These are phyloP conservation scores for Tachypleus tridentatus DNA, from an alignment of 1,140 invertebrate species.

Conservation along the genomic window DNA sequence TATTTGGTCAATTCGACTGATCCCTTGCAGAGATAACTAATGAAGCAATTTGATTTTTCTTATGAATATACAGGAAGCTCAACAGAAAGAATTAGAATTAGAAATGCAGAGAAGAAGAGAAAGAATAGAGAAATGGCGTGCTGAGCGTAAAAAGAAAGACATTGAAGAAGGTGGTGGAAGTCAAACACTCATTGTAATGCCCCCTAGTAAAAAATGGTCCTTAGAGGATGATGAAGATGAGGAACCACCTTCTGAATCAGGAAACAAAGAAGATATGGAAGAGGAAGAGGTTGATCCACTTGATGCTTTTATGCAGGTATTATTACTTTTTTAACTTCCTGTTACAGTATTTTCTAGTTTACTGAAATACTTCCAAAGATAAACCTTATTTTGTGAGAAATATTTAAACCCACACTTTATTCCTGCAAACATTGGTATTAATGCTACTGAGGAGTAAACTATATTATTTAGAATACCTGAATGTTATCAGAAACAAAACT, in stretches of 20 bases:
- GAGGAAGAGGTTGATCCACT: slow-evolving; percentile 79
- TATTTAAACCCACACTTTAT: too few relatives aligned
- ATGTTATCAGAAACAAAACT: too few relatives aligned
- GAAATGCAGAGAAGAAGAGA: slow-evolving; percentile 95
- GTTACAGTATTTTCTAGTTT: slow-evolving; percentile 12
- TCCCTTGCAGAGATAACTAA: background rate
- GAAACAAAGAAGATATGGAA: slow-evolving; percentile 37
- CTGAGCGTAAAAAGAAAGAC: slow-evolving; percentile 73
- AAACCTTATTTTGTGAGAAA: too few relatives aligned
- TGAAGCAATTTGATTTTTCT: slow-evolving; percentile 4
- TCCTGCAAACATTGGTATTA: too few relatives aligned
- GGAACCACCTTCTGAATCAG: slow-evolving; percentile 27
- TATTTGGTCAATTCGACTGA: slow-evolving; percentile 1
- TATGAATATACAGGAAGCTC: slow-evolving; percentile 39
- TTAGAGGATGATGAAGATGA: slow-evolving; percentile 37
- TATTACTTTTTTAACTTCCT: slow-evolving; percentile 2
- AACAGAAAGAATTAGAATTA: slow-evolving; percentile 72
- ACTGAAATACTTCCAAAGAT: too few relatives aligned
- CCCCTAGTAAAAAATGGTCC: slow-evolving; percentile 29
- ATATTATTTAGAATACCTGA: too few relatives aligned
- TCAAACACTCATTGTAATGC: slow-evolving; percentile 7
- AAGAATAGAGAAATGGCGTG: slow-evolving; percentile 81
- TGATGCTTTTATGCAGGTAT: slow-evolving; percentile 89
- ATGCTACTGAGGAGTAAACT: too few relatives aligned
- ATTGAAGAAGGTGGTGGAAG: slow-evolving; percentile 25